Evolutionary conservation across 1,140 invertebrate genomes (phyloP).

Genomic region (Copidosoma floridanum): DNA sequence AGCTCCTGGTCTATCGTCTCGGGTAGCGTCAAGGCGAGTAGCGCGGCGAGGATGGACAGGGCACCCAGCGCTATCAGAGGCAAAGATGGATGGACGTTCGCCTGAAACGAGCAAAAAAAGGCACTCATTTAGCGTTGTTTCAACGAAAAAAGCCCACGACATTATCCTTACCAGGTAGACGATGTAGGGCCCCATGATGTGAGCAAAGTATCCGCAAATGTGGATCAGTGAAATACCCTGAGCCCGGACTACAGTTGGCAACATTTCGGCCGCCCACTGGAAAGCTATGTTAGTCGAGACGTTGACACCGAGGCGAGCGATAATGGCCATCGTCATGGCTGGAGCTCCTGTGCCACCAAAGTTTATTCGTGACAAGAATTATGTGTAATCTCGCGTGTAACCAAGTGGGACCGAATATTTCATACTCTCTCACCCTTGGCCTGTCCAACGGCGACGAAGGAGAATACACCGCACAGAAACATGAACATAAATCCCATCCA

Average conservation of each 20-base stretch:
- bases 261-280: constrained; percentile 82
- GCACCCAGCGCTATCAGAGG: constrained; percentile 73
- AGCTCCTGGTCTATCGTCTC: constrained; percentile 82
- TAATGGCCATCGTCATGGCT: constrained; percentile 72
- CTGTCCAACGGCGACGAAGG: constrained; percentile 70
- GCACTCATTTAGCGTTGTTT: too few relatives aligned
- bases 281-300: constrained; percentile 86
- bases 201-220: constrained; percentile 80
- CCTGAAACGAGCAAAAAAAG: too few relatives aligned
- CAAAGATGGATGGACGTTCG: constrained; percentile 65
- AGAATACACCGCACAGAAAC: constrained; percentile 76
- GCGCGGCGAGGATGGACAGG: constrained; percentile 69
- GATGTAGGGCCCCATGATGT: constrained; percentile 78
- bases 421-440: too few relatives aligned
- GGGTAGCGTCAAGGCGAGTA: constrained; percentile 72
- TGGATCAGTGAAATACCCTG: constrained; percentile 82
- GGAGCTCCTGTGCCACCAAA: constrained; percentile 65
- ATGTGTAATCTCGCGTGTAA: too few relatives aligned
- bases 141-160: neutral
- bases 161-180: constrained; percentile 66
- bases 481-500: constrained; percentile 82
- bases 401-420: too few relatives aligned
- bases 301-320: constrained; percentile 80
- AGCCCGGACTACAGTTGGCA: constrained; percentile 82
- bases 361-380: too few relatives aligned